phyloP scores from a whole-genome alignment of 2,797 vertebrate genomes.

The Sebastes variabilis region DNA sequence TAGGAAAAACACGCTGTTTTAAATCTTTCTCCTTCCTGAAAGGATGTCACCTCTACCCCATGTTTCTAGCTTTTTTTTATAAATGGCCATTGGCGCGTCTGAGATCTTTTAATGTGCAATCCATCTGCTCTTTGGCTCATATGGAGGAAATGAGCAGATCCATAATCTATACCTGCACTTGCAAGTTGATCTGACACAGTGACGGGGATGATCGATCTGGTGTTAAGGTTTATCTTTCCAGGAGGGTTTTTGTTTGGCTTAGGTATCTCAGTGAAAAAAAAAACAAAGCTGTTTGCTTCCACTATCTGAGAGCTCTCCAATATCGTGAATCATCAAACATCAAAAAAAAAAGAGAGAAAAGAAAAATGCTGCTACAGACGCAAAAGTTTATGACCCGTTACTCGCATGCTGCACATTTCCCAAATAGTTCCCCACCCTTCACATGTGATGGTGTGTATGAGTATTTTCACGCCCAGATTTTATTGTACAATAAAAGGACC shows the following conservation, averaged over 20 bases:
- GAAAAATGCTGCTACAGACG: conserved; percentile 28
- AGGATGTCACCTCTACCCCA: conserved; percentile 57
- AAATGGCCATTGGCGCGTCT: conserved; percentile 58
- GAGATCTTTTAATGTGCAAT: conserved; percentile 72
- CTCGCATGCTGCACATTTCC: conserved; percentile 67
- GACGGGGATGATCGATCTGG: conserved; percentile 56
- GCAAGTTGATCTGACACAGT: conserved; percentile 43
- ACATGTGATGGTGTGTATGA: conserved; percentile 56
- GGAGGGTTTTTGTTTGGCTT: conserved; percentile 47
- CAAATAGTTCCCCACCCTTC: conserved; percentile 53
- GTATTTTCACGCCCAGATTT: conserved; percentile 39
- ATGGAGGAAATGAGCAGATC: conserved; percentile 72
- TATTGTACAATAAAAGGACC: conserved; percentile 10
- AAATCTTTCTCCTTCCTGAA: conserved; percentile 66
- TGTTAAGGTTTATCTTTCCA: conserved; percentile 59
- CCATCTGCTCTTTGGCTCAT: conserved; percentile 74
- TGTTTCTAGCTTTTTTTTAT: conserved; percentile 47
- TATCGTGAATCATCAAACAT: conserved; percentile 42
- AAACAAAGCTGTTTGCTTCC: conserved; percentile 46
- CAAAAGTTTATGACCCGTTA: conserved; percentile 68
- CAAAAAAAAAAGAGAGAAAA: not conserved
- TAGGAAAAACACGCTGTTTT: conserved; percentile 66
- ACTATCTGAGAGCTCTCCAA: conserved; percentile 36
- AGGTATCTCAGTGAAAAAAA: conserved; percentile 34
- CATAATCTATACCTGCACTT: conserved; percentile 71